These are phyloP conservation scores for Rhea americana DNA, from an alignment of 2,113 vertebrate genomes.

Conservation along the genomic window DNA sequence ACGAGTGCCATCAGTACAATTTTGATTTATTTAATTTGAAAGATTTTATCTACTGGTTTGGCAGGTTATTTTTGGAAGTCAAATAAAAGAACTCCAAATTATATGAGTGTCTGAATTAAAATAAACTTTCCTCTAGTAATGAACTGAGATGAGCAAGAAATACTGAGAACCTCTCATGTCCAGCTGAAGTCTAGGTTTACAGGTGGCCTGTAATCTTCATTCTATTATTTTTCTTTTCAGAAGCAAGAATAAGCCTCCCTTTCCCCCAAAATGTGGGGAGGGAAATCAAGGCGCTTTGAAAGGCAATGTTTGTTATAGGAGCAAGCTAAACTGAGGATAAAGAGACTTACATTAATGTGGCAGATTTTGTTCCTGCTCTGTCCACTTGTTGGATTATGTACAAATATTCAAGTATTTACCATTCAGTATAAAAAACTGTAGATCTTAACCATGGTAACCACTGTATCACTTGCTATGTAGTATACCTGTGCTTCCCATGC, in stretches of 20 bases:
- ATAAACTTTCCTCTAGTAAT: background rate
- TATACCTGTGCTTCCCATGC: background rate
- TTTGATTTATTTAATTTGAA: slow-evolving; percentile 29
- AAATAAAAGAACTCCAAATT: background rate
- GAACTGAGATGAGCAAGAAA: background rate
- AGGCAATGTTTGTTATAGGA: background rate
- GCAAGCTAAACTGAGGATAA: background rate
- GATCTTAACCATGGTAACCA: slow-evolving; percentile 28
- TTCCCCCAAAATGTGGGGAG: background rate
- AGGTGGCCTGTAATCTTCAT: background rate
- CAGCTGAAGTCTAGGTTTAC: background rate
- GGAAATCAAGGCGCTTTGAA: background rate
- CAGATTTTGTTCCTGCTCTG: background rate
- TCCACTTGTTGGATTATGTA: background rate
- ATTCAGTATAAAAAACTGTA: background rate
- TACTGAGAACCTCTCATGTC: background rate
- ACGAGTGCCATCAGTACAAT: background rate
- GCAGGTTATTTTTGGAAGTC: background rate
- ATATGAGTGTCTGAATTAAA: background rate
- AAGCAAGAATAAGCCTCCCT: background rate
- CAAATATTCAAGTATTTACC: slow-evolving; percentile 21
- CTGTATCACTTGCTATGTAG: background rate
- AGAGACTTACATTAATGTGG: background rate
- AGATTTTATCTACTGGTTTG: background rate
- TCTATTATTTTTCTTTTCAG: background rate